Evolutionary conservation across 1,140 invertebrate species (phyloP), one percentile per base, ranked within the genome.

Genomic region (Calephelis virginiensis): DNA sequence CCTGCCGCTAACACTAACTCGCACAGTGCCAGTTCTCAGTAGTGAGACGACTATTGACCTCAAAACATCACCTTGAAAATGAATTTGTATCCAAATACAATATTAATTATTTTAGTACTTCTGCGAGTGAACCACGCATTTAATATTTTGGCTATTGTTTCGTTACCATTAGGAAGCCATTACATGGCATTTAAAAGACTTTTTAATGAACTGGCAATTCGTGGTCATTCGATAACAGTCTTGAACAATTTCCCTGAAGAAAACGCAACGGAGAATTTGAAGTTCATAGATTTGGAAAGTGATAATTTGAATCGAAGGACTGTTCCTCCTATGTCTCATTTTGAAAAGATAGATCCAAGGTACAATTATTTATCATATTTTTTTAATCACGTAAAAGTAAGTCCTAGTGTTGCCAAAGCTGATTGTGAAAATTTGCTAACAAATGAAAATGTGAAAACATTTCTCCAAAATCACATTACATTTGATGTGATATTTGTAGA

Each of bases 401-500:
- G 61, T 11, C 49, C 69, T 1, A 38, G 17, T 13, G 28, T 61
- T 66, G 60, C 60, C 4, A 63, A 50, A 63, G n/a, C 53, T 6
- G 81, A 86, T 65, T 93, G 93, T 63, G 75, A 90, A 13, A 69
- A 70, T 37, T 72, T 84, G 6, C 71, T 94, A 8, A 78, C 67
- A 0, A 86, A 90, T 67, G 63, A 82, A 5, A 71, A 82, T 12
- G 81, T 93, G 0, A 76, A 84, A 59, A 46, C 81, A 4, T 71
- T 83, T 70, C 69, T 77, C 6, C 65, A 92, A 0, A 75, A 76
- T 78, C 59, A 73, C 64, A 69, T 91, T 49, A 92, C 91, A 61
- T 95, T 93, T 71, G 95, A 96, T 76, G 73, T 96, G 4, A 92
- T 95, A 61, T 82, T 96, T 11, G 90, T 93, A 5, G 95, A 96